A percentile compares a stretch with the other conserved stretches of the same genome.
phyloP scores from a whole-genome alignment of 2,797 vertebrate species.

The Steatocranus sp. region DNA sequence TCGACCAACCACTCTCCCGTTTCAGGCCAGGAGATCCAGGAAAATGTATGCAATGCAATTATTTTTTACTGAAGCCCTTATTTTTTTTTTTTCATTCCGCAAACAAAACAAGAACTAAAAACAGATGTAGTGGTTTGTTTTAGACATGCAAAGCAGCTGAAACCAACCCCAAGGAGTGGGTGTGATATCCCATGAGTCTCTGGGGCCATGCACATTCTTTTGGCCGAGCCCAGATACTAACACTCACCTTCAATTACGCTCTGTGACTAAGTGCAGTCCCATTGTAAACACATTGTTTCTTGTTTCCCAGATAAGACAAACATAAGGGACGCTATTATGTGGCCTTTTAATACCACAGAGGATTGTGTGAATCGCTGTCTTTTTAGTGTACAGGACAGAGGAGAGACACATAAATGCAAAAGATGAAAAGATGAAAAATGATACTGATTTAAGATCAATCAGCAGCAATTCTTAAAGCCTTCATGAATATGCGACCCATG shows the following conservation, averaged over 20 bases:
- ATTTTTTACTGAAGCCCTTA: conserved; percentile 74
- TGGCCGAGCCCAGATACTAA: conserved; percentile 50
- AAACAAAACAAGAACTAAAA: conserved; percentile 77
- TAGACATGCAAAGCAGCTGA: conserved; percentile 85
- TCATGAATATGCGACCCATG: not conserved
- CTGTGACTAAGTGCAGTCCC: conserved; percentile 29
- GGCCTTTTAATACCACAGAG: not conserved
- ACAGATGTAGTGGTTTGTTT: conserved; percentile 83
- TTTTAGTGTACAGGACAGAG: not conserved
- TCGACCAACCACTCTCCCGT: conserved; percentile 1
- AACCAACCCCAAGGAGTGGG: conserved; percentile 73
- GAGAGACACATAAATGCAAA: not conserved
- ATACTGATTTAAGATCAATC: not conserved
- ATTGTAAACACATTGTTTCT: conserved; percentile 44
- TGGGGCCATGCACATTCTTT: conserved; percentile 51
- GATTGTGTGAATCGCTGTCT: not conserved
- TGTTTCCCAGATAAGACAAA: conserved; percentile 32
- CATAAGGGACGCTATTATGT: conserved; percentile 1
- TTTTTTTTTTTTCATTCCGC: conserved; percentile 53
- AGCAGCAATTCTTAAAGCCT: not conserved
- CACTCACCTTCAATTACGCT: conserved; percentile 64
- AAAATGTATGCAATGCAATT: conserved; percentile 69
- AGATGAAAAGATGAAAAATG: not conserved
- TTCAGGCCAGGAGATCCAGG: conserved; percentile 65
- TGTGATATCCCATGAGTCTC: conserved; percentile 59